Base-by-base conservation (phyloP, 2,113 vertebrate genomes). In the Mastomys natalensis region DNA sequence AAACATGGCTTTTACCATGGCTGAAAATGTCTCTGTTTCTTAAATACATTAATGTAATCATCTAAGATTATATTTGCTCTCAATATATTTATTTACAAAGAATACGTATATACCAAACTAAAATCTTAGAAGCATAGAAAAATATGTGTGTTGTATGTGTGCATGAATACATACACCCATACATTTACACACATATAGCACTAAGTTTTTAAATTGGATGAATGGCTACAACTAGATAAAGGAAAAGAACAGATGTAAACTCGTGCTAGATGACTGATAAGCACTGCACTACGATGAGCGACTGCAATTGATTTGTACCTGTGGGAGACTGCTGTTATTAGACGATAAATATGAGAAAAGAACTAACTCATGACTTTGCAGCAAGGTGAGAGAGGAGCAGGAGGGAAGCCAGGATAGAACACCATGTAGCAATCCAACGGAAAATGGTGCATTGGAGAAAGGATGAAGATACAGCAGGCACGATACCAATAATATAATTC, bases 401-500 rank as follows among this genome's bases (percentile, higher is more conserved):
- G 21, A 94, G 62, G 91, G 86, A 45, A 45, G 58, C 15, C 24
- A 17, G 15, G 11, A 40, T 12, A 93, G 45, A 82, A 76, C 3
- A 2, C 51, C 60, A 12, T 7, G 37, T 80, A 94, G 92, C 43
- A 66, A 82, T 7, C 0, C 0, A 45, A 64, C 19, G 3, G 94
- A 77, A 96, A 95, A 93, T 90, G 66, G 48, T 58, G 66, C 82
- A 84, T 77, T 95, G 89, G 68, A 89, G 31, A 94, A 96, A 86
- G 80, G 5, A 91, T 90, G 88, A 89, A 43, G 68, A 81, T 78
- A 48, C 21, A 88, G 58, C 7, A 64, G 12, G 60, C 40, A 89
- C 31, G 68, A 45, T 34, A 68, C 12, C 77, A 62, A 11, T 51
- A 68, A 87, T 84, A 48, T 62, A 93, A 96, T 94, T 96, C 64